These are phyloP conservation scores for Liposcelis brunnea DNA, from an alignment of 2,888 invertebrate species.

Conservation along the genomic window DNA sequence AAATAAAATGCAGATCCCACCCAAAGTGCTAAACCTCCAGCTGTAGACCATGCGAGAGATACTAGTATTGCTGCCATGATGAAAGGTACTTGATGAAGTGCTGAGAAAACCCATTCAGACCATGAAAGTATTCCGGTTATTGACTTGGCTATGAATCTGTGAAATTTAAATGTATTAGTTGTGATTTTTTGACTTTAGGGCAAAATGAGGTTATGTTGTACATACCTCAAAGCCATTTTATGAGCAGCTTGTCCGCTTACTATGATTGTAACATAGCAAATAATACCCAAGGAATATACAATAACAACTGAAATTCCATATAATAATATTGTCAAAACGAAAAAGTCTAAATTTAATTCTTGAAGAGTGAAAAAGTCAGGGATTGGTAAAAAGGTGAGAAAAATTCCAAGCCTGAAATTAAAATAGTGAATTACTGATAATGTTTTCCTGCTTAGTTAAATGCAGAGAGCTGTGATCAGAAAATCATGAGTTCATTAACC, in stretches of 20 bases:
- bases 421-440: no score
- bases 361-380: conserved; percentile 16
- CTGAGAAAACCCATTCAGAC: conserved; percentile 45
- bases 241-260: conserved; percentile 53
- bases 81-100: conserved; percentile 49
- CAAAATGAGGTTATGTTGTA: conserved; percentile 10
- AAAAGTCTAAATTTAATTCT: conserved; percentile 21
- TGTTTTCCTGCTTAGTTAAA: no score
- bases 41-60: conserved; percentile 44
- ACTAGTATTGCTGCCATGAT: conserved; percentile 45
- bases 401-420: conserved; percentile 7
- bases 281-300: conserved; percentile 33
- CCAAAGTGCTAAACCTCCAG: conserved; percentile 53
- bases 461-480: no score
- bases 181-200: conserved; percentile 9
- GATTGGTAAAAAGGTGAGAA: conserved; percentile 13
- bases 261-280: conserved; percentile 36
- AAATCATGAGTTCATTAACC: no score
- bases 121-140: conserved; percentile 29
- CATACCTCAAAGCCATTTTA: conserved; percentile 44
- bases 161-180: conserved; percentile 17
- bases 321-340: conserved; percentile 38
- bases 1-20: conserved; percentile 50
- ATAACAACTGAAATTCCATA: conserved; percentile 41
- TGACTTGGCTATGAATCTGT: conserved; percentile 31